Conservation (phyloP, 2,113 vertebrate genomes). For the Corapipo altera region DNA sequence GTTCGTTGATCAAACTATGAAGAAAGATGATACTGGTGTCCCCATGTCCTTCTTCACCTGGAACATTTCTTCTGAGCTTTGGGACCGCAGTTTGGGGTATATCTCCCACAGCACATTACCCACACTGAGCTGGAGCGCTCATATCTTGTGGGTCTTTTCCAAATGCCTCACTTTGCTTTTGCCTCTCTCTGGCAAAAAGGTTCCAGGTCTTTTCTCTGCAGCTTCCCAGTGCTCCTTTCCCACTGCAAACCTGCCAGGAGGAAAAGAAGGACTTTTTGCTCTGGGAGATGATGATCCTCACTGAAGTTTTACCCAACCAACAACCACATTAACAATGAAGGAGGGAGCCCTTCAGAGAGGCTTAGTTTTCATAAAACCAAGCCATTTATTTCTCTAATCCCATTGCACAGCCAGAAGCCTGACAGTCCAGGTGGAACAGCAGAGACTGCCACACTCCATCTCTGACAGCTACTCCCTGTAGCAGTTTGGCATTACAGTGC, state of each 20-base stretch:
- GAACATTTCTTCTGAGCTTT: neutral
- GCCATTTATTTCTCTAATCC: neutral
- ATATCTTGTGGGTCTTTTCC: neutral
- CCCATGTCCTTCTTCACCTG: neutral
- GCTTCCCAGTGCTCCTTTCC: neutral
- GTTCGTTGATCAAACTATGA: neutral
- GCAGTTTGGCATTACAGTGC: rapidly evolving
- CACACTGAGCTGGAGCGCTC: neutral
- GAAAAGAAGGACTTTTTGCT: neutral
- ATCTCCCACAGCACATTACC: neutral
- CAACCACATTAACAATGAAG: neutral
- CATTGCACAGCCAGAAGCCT: neutral
- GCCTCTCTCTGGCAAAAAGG: neutral
- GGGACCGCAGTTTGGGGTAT: neutral
- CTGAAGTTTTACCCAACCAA: neutral
- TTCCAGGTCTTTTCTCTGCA: neutral
- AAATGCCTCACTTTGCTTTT: neutral
- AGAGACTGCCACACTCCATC: neutral
- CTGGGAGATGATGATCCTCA: neutral
- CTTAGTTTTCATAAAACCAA: neutral
- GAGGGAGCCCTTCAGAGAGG: neutral
- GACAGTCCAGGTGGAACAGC: neutral
- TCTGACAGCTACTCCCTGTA: neutral
- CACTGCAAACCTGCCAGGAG: neutral
- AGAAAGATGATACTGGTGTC: neutral